Base-by-base conservation (phyloP, 2,888 invertebrate genomes). In the Alloplasta piceator region DNA sequence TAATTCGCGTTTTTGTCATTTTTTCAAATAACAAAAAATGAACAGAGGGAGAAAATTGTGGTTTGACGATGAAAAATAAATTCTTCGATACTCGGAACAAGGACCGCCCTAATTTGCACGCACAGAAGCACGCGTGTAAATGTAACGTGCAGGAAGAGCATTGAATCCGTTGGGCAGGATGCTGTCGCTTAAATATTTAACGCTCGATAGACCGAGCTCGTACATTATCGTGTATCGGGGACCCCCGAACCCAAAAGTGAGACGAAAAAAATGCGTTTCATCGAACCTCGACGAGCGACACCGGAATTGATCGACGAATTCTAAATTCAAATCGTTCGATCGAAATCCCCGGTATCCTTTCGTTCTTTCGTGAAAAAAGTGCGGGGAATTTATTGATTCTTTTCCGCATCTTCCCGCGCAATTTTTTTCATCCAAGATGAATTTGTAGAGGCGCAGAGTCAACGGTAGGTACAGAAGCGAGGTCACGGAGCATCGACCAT, bases 171-270 rank as follows among this genome's bases (percentile, higher is more conserved):
- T 75, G 61, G 66, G 81, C 88, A 88, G 88, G 88, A 88, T 87
- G 86, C 78, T 56, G 84, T 85, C 85, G 86, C 84, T 88, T 87
- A 87, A 87, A 87, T 88, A 85, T 41, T 66, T 85, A 85, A 87
- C 85, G 87, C 83, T 82, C 84, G 81, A 87, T 87, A 85, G 85
- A 86, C 82, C 84, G 84, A 78, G 71, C 58, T 38, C 70, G 58
- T 56, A 63, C 55, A 79, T 74, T 58, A 58, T 74, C 66, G 70
- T 66, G 64, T 74, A 55, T 61, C 60, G 60, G 60, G 82, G 82
- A 80, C 76, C 83, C 78, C 84, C 84, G 56, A 85, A 85, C 83
- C 78, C 56, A 60, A 70, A 72, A 75, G 55, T 26, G 41, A 2
- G 36, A 6, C 64, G 60, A 55, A 52, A 66, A 58, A 63, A 82